Conservation (phyloP, 2,888 invertebrate genomes). For the Chloroclystis v-ata region DNA sequence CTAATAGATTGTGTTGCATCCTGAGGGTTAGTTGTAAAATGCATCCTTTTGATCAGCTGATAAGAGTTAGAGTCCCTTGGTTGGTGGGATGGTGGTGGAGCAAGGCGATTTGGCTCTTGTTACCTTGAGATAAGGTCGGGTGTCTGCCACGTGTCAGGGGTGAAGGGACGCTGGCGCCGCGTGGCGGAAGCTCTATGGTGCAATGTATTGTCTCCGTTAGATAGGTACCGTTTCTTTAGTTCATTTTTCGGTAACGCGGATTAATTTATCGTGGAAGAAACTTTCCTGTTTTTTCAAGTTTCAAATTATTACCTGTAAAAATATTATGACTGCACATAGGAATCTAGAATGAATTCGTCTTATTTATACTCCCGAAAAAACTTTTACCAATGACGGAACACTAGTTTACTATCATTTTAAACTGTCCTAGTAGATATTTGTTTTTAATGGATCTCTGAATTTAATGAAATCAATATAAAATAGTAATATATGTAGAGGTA, state of each 20-base stretch:
- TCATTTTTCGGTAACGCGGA: slow-evolving; percentile 66
- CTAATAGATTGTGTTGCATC: slow-evolving; percentile 55
- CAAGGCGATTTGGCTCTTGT: slow-evolving; percentile 44
- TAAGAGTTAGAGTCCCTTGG: slow-evolving; percentile 53
- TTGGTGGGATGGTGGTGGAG: slow-evolving; percentile 36
- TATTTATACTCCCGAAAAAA: too few species aligned
- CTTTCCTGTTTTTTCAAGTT: too few species aligned
- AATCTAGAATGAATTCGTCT: too few species aligned
- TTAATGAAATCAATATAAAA: too few species aligned
- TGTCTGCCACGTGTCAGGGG: slow-evolving; percentile 61
- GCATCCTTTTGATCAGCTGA: slow-evolving; percentile 42
- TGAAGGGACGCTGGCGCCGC: slow-evolving; percentile 56
- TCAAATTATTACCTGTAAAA: too few species aligned
- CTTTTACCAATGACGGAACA: too few species aligned
- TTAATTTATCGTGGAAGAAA: slow-evolving; percentile 56
- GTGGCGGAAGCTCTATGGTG: slow-evolving; percentile 72
- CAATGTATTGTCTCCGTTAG: slow-evolving; percentile 72
- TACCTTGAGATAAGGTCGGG: slow-evolving; percentile 46
- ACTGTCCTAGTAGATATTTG: too few species aligned
- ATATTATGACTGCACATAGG: too few species aligned
- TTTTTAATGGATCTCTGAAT: too few species aligned
- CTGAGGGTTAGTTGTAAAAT: slow-evolving; percentile 35
- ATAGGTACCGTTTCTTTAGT: slow-evolving; percentile 68
- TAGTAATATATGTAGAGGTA: not conserved
- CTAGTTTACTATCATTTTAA: too few species aligned